Base-by-base conservation (phyloP, 1,140 invertebrate species). In the Artemia franciscana region DNA sequence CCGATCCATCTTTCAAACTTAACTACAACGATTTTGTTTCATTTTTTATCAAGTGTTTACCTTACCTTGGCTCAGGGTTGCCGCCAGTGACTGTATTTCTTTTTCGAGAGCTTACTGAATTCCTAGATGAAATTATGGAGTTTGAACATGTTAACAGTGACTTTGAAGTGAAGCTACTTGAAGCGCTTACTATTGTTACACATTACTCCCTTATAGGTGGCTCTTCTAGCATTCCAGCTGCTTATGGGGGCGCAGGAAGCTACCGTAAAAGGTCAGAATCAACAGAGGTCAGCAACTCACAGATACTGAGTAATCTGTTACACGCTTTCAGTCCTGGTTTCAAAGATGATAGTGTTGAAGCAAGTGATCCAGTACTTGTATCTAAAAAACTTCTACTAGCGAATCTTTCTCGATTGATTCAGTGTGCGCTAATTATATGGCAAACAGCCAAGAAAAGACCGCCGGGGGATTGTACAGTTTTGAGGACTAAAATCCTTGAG, bases 141-240 rank as follows among this genome's bases (percentile, higher is more conserved):
- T 18, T 12, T 51, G 39, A 18, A 15, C 12, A 51, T 3, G 39
- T 15, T 51, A 15, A 18, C 21, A 81, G 85, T 1, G 87, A 91
- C 74, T 89, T 91, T 71, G 78, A 85, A 1, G 77, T 88, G 1
- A 85, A 79, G 0, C 79, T 87, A 70, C 71, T 92, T 62, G 86
- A 91, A 74, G 84, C 85, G 0, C 70, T 92, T 60, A 89, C 86
- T 0, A 83, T 86, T 30, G 73, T 92, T 5, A 81, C 85, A 67
- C 88, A 92, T 72, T 91, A 87, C 72, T 91, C 87, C 67, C 73
- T 92, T 15, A 73, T 91, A 65, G 86, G 91, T 71, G 79, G 78
- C 57, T 78, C 77, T 51, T 15, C 12, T 18, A 51, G 39, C 39
- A 51, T 51, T 18, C 39, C 39, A 18, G 12, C 39, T 15, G 12